Base-by-base conservation (phyloP, 1,140 invertebrate genomes). In the Potamilus streckersoni region DNA sequence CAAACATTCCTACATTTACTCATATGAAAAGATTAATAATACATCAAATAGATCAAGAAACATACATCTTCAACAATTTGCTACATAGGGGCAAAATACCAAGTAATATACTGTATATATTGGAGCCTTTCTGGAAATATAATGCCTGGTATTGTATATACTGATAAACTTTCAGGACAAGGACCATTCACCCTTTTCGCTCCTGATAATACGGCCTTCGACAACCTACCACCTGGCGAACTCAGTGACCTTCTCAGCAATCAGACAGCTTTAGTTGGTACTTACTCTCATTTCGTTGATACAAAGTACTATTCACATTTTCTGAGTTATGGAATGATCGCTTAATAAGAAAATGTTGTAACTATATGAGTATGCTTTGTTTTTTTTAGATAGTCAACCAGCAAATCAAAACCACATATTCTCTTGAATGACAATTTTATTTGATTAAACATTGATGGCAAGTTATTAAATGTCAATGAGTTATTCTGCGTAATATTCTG, bases 211-310 rank as follows among this genome's bases (percentile, higher is more conserved):
- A 73, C 69, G 4, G 80, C 80, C 3, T 82, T 82, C 49, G 73
- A 73, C 57, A 77, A 75, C 70, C 66, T 82, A 19, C 80, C 80
- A 27, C 81, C 91, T 91, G 2, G 92, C 92, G 71, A 94, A 79
- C 84, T 94, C 17, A 90, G 92, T 38, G 90, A 91, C 65, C 91
- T 93, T 2, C 88, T 93, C 6, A 92, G 92, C 14, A 92, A 94
- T 81, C 91, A 91, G 73, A 92, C 92, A 16, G 92, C 92, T 2
- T 93, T 95, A 2, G 66, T 71, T 13, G 73, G 80, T 82, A 67
- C 73, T 70, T 68, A 31, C 3, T 17, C 8, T n/a, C 20, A 27
- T 69, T 49, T 62, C 38, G 19, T 49, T 14, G 64, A 4, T 19
- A 19, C 20, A 61, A n/a, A n/a, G 19, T 2, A 16, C 4, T 27